Percentiles rank a stretch among this genome's conserved stretches.
These are phyloP conservation scores for Hemitrygon akajei DNA, from an alignment of 2,797 vertebrate species.

Conservation along the genomic window DNA sequence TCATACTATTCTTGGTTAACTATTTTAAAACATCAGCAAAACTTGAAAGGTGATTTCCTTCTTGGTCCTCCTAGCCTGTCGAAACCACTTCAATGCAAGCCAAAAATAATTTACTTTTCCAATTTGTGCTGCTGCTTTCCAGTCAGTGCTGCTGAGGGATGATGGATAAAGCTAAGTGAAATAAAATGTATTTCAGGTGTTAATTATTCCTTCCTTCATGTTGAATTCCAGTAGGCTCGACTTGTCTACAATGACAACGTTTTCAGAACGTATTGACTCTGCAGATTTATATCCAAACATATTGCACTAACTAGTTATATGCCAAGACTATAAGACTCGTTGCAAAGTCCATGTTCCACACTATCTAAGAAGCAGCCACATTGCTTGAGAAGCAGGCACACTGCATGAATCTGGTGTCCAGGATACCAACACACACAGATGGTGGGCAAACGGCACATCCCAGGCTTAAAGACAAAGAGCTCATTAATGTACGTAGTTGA, in stretches of 20 bases:
- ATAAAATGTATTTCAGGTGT: background rate
- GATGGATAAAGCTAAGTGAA: background rate
- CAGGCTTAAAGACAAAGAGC: no score
- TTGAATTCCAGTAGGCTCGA: background rate
- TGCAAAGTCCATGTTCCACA: no score
- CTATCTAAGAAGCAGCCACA: no score
- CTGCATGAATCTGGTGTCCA: no score
- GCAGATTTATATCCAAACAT: no score
- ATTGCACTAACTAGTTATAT: no score
- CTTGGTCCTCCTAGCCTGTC: background rate
- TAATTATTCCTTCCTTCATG: background rate
- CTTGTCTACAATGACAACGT: background rate
- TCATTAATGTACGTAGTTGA: no score
- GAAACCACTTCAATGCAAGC: background rate
- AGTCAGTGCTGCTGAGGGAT: background rate
- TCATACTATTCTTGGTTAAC: background rate
- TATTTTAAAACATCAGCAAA: background rate
- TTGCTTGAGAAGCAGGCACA: no score
- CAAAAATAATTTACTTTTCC: background rate
- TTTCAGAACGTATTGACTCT: no score
- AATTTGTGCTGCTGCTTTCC: background rate
- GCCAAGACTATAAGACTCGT: no score
- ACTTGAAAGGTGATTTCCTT: background rate
- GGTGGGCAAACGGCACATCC: no score
- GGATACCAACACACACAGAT: no score